Evolutionary conservation across 2,113 vertebrate genomes (phyloP), one percentile per base, ranked within the genome.

Genomic region (Corvus cornix): DNA sequence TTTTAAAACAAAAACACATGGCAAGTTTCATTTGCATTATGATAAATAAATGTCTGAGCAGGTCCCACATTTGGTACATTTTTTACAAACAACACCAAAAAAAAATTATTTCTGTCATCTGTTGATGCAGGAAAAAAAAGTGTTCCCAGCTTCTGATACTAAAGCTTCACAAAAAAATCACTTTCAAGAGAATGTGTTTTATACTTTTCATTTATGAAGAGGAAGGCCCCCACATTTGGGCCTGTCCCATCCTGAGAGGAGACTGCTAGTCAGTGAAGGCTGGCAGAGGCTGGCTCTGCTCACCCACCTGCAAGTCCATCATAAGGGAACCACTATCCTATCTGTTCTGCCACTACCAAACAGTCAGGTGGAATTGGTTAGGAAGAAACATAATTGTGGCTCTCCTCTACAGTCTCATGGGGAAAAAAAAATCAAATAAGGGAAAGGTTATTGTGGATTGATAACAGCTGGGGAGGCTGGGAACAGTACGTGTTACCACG

Each of bases 391-490:
- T 5, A 31, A 26, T 3, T 28, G 30, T 62, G 21, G 11, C 56
- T 67, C 60, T 70, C 89, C 91, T 30, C 62, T 70, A 21, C 13
- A 37, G 68, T 59, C 30, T 37, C 28, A 39, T 33, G 14, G 33
- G 82, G 41, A 0, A 37, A 60, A 72, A 67, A 37, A 62, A 83
- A 77, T 46, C 69, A 82, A 95, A 59, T 82, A 92, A 95, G 80
- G 84, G 86, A 90, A 97, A 92, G 91, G 93, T 95, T 93, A 84
- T 28, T 90, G 76, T 39, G n/a, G 80, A n/a, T 89, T 89, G 95
- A 92, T 97, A 97, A 72, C 73, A 90, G 95, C 60, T 33, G 31
- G 77, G 64, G 91, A 90, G 80, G 83, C 94, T 89, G 90, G 89
- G 89, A 80, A 80, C 0, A 0, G 35, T 23, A 88, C 83, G 52